Evolutionary conservation across 1,140 invertebrate genomes (phyloP).

Genomic region (Araneus ventricosus): DNA sequence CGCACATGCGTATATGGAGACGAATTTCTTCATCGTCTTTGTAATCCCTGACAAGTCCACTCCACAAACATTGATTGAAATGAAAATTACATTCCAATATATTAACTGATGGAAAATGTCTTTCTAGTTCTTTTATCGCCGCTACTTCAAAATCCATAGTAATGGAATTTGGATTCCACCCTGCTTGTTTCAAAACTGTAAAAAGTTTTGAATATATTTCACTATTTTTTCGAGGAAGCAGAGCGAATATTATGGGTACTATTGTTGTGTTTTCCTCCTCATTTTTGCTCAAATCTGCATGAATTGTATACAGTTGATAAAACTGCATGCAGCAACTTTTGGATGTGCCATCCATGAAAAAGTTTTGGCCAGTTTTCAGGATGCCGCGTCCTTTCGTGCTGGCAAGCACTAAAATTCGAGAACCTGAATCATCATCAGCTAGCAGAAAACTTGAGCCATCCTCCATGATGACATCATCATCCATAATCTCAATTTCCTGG

Average conservation of each 20-base stretch:
- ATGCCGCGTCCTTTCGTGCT: too few species aligned
- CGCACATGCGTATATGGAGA: neutral
- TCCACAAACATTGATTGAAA: neutral
- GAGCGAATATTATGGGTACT: neutral
- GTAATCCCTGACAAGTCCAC: neutral
- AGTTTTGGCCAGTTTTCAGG: too few species aligned
- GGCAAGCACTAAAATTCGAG: too few species aligned
- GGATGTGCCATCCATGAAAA: neutral
- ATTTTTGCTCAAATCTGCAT: neutral
- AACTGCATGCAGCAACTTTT: constrained; percentile 11
- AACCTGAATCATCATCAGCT: too few species aligned
- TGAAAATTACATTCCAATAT: neutral
- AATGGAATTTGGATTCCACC: neutral
- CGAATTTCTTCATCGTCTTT: neutral
- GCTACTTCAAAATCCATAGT: neutral
- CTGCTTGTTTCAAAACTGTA: neutral
- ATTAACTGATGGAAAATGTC: neutral
- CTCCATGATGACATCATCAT: too few species aligned
- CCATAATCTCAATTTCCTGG: too few species aligned
- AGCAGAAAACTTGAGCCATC: too few species aligned
- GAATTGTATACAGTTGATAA: neutral
- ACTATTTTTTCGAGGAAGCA: neutral
- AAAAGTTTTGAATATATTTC: neutral
- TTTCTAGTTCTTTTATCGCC: neutral
- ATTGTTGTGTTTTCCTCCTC: neutral